These are phyloP conservation scores for Melanotaenia nigrans DNA, from an alignment of 2,797 vertebrate genomes.

Conservation along the genomic window DNA sequence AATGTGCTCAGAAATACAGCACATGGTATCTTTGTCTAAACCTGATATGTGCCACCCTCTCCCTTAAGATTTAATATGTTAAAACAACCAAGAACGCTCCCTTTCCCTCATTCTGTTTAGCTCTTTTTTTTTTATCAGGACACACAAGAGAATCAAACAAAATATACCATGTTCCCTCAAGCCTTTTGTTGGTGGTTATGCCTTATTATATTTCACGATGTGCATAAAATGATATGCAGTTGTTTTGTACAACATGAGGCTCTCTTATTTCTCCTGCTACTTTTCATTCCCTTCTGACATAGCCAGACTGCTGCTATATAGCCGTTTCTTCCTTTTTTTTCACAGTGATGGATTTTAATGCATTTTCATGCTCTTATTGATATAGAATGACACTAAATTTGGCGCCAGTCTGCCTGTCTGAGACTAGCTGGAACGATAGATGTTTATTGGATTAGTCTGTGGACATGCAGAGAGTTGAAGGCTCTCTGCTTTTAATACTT, in stretches of 20 bases:
- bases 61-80: constrained; percentile 72
- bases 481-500: constrained; percentile 80
- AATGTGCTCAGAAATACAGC: constrained; percentile 59
- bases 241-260: constrained; percentile 75
- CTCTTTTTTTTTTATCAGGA: constrained; percentile 53
- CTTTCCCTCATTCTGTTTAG: constrained; percentile 11
- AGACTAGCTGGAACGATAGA: constrained; percentile 78
- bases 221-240: constrained; percentile 75
- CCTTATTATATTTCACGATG: constrained; percentile 76
- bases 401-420: constrained; percentile 83
- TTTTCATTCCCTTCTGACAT: constrained; percentile 67
- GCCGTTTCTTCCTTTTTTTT: constrained; percentile 37
- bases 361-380: constrained; percentile 85
- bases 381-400: constrained; percentile 86
- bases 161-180: constrained; percentile 64
- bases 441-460: constrained; percentile 84
- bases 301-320: constrained; percentile 59
- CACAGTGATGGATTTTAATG: constrained; percentile 83
- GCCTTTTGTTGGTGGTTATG: constrained; percentile 66
- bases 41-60: constrained; percentile 69
- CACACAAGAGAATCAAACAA: constrained; percentile 58
- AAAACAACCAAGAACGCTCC: constrained; percentile 53
- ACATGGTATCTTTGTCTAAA: constrained; percentile 62
- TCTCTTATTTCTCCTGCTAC: constrained; percentile 75
- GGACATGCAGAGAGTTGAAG: constrained; percentile 76